A percentile compares a stretch with the other conserved stretches of the same genome.
Evolutionary conservation across 2,113 vertebrate species (phyloP).

Genomic region (Panurus biarmicus): DNA sequence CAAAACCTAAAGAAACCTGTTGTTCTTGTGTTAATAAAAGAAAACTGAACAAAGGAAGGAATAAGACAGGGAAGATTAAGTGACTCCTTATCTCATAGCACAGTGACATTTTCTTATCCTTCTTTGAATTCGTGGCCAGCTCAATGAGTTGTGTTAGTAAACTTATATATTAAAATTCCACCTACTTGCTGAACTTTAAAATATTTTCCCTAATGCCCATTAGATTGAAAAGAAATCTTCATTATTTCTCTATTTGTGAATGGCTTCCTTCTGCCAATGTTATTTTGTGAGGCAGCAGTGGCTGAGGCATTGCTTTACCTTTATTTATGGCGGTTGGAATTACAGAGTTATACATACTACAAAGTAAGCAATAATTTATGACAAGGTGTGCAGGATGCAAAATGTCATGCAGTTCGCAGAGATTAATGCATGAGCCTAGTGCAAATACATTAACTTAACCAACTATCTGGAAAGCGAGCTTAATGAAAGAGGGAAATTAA

Average conservation of each 20-base stretch:
- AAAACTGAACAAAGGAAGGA: conserved; percentile 18
- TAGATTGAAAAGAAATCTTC: conserved; percentile 38
- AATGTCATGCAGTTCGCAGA: conserved; percentile 16
- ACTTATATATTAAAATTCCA: conserved; percentile 47
- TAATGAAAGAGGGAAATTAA: conserved; percentile 22
- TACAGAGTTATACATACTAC: background rate
- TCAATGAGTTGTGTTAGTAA: conserved; percentile 25
- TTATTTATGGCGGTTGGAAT: background rate
- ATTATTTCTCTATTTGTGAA: conserved; percentile 31
- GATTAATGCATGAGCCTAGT: conserved; percentile 36
- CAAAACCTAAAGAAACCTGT: background rate
- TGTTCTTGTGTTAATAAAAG: conserved; percentile 41
- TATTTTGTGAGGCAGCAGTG: background rate
- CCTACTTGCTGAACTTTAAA: conserved; percentile 38
- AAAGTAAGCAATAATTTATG: conserved; percentile 18
- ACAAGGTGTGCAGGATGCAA: conserved; percentile 11
- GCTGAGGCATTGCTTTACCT: background rate
- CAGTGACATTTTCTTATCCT: conserved; percentile 53
- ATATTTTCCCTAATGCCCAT: background rate
- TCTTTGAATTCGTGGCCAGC: conserved; percentile 21
- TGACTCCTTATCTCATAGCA: conserved; percentile 33
- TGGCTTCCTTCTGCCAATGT: background rate
- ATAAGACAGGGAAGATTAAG: conserved; percentile 46
- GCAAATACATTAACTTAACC: conserved; percentile 44
- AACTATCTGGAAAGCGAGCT: conserved; percentile 41